A percentile compares a stretch with the other conserved stretches of the same genome.
Conservation (phyloP, 92 coral and sea anemone genomes). For the Palythoa caribaeorum region DNA sequence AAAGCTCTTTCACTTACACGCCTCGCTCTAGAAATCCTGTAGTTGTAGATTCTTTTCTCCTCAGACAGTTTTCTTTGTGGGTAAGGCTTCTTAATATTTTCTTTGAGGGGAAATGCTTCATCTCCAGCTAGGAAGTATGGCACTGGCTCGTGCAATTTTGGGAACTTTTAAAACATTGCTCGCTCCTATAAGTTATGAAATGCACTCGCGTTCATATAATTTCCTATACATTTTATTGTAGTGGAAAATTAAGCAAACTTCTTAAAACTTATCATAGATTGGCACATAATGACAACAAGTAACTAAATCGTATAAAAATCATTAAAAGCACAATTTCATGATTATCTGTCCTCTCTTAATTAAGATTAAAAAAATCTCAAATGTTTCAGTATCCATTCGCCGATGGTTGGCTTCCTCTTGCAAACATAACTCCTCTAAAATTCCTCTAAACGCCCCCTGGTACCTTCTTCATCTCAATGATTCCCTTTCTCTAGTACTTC, state of each 20-base stretch:
- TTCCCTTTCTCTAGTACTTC: constrained; percentile 46
- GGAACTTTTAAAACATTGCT: no score
- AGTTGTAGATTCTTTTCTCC: constrained; percentile 30
- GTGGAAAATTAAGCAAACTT: no score
- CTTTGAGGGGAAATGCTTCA: constrained; percentile 47
- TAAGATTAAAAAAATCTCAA: constrained; percentile 23
- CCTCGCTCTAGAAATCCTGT: neutral
- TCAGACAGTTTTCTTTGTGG: constrained; percentile 40
- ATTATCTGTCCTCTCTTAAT: no score
- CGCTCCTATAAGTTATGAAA: no score
- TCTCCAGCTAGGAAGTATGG: constrained; percentile 49
- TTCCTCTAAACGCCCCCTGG: constrained; percentile 35
- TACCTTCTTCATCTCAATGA: constrained; percentile 51
- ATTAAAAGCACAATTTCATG: no score
- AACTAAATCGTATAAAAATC: no score
- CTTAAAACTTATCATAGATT: no score
- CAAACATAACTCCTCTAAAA: constrained; percentile 50
- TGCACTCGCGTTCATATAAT: no score
- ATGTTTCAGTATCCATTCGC: constrained; percentile 51
- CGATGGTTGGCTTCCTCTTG: constrained; percentile 46
- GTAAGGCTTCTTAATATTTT: constrained; percentile 44
- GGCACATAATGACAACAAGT: no score
- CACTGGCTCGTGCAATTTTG: neutral
- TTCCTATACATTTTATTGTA: no score
- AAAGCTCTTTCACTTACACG: constrained; percentile 65